phyloP scores from a whole-genome alignment of 1,140 invertebrate species.

The Parasteatoda tepidariorum region DNA sequence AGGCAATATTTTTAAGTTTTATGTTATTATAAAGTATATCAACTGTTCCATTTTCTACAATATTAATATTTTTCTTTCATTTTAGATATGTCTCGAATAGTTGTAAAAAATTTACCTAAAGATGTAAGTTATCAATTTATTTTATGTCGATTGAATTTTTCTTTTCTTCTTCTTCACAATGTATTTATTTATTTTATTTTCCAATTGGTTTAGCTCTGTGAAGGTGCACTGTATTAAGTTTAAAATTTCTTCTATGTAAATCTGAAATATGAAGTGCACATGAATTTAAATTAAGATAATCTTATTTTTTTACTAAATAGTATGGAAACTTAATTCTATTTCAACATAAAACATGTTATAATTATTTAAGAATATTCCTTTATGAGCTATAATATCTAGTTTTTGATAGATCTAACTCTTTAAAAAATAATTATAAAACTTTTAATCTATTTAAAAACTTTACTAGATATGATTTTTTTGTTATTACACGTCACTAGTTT shows the following conservation, averaged over 20 bases:
- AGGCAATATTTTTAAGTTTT: no score
- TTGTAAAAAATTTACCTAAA: conserved; percentile 87
- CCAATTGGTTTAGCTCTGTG: conserved; percentile 4
- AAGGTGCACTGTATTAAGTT: not conserved
- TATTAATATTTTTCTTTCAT: not conserved
- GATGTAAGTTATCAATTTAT: conserved; percentile 69
- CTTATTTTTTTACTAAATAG: not conserved
- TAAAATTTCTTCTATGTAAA: conserved; percentile 6
- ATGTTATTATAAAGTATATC: no score
- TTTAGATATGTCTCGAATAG: conserved; percentile 79
- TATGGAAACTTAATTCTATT: no score
- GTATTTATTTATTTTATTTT: conserved; percentile 8
- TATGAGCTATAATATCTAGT: no score
- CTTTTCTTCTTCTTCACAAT: conserved; percentile 7
- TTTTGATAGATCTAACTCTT: no score
- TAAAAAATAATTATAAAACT: no score
- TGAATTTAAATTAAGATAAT: not conserved
- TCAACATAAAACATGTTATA: no score
- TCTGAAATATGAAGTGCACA: conserved; percentile 1
- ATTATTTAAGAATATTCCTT: no score
- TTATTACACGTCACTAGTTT: no score
- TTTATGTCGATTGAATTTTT: not conserved
- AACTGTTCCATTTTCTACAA: no score
- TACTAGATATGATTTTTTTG: no score
- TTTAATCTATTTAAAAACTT: no score